These are phyloP conservation scores for Brachionus plicatilis DNA, from an alignment of 1,140 invertebrate genomes.

Conservation along the genomic window DNA sequence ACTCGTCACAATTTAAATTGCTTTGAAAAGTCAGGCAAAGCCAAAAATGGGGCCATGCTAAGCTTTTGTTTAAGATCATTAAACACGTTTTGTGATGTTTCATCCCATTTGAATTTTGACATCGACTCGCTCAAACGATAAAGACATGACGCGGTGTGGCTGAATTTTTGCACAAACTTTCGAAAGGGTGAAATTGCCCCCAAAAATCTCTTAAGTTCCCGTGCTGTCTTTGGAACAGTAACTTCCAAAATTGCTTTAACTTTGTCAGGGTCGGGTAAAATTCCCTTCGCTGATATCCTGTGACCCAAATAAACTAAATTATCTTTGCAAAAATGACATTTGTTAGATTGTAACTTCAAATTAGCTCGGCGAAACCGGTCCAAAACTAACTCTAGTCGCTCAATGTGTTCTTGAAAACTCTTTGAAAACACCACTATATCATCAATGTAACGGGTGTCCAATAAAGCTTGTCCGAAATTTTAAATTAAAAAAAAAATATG, in stretches of 20 bases:
- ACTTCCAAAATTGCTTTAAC: constrained; percentile 51
- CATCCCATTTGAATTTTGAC: background rate
- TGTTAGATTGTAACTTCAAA: constrained; percentile 44
- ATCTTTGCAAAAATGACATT: background rate
- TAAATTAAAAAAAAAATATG: too few species aligned
- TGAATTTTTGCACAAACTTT: constrained; percentile 47
- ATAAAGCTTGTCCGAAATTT: too few species aligned
- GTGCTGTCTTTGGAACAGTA: constrained; percentile 48
- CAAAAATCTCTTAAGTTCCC: constrained; percentile 49
- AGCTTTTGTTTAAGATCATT: background rate
- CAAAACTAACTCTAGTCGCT: constrained; percentile 44
- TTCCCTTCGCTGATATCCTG: constrained; percentile 29
- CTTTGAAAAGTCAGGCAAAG: background rate
- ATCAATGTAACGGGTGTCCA: too few species aligned
- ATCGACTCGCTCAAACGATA: background rate
- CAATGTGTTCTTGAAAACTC: constrained; percentile 41
- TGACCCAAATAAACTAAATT: constrained; percentile 37
- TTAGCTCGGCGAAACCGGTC: constrained; percentile 41
- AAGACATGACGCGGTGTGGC: constrained; percentile 43
- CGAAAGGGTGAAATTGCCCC: constrained; percentile 54
- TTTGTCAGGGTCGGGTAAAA: constrained; percentile 44
- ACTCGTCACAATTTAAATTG: background rate
- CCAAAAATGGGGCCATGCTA: background rate
- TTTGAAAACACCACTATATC: constrained; percentile 32
- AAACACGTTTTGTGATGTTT: background rate